Evolutionary conservation across 2,888 invertebrate genomes (phyloP), one percentile per base, ranked within the genome.

Genomic region (Melipona beecheii): DNA sequence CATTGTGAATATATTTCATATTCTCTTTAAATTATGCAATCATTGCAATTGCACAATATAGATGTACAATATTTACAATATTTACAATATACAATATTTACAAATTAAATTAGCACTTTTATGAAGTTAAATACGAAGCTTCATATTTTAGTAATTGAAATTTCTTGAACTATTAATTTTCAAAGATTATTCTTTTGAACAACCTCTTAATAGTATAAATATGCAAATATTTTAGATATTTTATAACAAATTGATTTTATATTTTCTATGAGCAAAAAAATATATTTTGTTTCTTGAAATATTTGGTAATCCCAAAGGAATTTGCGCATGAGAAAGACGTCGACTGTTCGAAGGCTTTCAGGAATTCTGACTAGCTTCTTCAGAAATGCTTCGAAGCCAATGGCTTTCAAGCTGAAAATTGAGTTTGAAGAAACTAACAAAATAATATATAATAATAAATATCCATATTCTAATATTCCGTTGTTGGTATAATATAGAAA

Each of bases 281-380:
- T 66, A 73, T 66, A 78, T 58, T 73, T 78, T 78, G 78, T 73
- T 78, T 78, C 73, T 78, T 52, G 72, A 78, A 58, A 72, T 78
- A 78, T 75, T 78, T 43, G 66, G 66, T 73, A 78, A 78, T 78
- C 78, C 66, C 66, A 50, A 58, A 78, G 78, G 78, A 78, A 78
- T 78, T 78, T 78, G 24, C 17, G 72, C 43, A 52, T 19, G 11
- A 52, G 36, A 31, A 54, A 77, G 36, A 70, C 52, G n/a, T 70
- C 43, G 69, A 70, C 24, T 62, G 69, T 76, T 76, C 36, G 43
- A 54, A 19, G 58, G n/a, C 72, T 72, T 73, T 62, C 78, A 78
- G 73, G 73, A 78, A 78, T 78, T 78, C 58, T 73, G 43, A 21
- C 24, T 27, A 58, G 24, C 24, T 54, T 56, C 31, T 15, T 31